Conservation (phyloP, 2,113 vertebrate genomes). For the Aegithalos caudatus region DNA sequence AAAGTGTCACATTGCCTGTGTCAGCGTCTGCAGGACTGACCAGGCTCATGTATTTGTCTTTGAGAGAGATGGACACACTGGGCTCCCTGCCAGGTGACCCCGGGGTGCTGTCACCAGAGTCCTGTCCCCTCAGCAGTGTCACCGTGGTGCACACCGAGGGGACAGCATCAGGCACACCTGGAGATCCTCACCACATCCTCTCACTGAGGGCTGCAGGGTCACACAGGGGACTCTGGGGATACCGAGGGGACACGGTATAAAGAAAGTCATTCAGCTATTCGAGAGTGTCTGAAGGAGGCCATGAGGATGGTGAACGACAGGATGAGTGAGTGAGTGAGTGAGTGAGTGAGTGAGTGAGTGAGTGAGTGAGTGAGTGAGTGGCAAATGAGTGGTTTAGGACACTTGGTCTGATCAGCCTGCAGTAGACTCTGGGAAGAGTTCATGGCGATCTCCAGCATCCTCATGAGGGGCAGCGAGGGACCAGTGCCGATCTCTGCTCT, state of each 20-base stretch:
- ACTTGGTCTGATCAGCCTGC: not conserved
- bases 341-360: no score
- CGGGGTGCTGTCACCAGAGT: rapidly evolving
- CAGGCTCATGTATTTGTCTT: rapidly evolving
- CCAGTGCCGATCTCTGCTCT: not conserved
- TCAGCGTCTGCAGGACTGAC: not conserved
- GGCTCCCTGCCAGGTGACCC: no score
- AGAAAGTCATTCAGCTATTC: not conserved
- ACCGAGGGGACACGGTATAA: not conserved
- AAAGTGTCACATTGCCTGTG: not conserved
- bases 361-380: not conserved
- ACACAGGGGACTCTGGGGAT: rapidly evolving
- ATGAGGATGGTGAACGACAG: no score
- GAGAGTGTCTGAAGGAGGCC: not conserved
- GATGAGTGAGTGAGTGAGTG: not conserved
- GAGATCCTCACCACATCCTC: not conserved
- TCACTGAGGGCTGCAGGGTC: rapidly evolving
- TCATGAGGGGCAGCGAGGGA: no score
- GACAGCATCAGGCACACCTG: not conserved
- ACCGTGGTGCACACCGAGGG: rapidly evolving
- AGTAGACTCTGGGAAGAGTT: not conserved
- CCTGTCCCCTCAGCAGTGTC: rapidly evolving
- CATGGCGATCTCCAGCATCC: not conserved
- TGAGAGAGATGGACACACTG: rapidly evolving
- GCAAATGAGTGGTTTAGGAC: not conserved